Percentiles rank a stretch among this genome's conserved stretches.
phyloP scores from a whole-genome alignment of 2,797 vertebrate genomes.

The Poeciliopsis infans region DNA sequence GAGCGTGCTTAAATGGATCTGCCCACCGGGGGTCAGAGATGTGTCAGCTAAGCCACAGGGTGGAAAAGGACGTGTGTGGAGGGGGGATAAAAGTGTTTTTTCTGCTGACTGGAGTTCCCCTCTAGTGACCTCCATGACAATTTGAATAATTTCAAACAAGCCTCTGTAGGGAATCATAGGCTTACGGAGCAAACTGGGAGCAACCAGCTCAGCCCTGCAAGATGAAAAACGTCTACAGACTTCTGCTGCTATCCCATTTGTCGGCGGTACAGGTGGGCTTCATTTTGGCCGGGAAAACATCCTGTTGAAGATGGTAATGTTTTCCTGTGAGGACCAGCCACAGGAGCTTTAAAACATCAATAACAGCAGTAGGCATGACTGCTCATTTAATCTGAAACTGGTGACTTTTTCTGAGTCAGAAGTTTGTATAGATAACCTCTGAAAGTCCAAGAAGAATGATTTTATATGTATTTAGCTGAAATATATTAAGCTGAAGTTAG shows the following conservation, averaged over 20 bases:
- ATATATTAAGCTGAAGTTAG: background rate
- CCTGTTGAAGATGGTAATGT: conserved; percentile 10
- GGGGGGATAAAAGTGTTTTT: conserved; percentile 27
- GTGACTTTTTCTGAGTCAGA: conserved; percentile 8
- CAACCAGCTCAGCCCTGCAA: conserved; percentile 10
- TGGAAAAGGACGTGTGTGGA: background rate
- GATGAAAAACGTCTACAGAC: conserved; percentile 11
- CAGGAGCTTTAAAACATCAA: conserved; percentile 16
- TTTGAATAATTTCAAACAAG: conserved; percentile 65
- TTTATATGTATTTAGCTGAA: background rate
- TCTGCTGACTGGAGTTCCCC: conserved; percentile 64
- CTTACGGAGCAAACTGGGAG: conserved; percentile 46
- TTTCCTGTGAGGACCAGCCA: background rate
- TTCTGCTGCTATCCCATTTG: conserved; percentile 24
- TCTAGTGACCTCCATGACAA: conserved; percentile 56
- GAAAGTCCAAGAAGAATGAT: background rate
- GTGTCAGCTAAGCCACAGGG: conserved; percentile 54
- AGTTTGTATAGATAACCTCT: background rate
- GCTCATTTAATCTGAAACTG: background rate
- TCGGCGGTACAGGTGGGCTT: conserved; percentile 28
- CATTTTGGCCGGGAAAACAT: conserved; percentile 19
- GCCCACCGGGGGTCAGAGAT: conserved; percentile 55
- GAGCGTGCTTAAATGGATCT: conserved; percentile 57
- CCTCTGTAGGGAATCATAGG: conserved; percentile 47
- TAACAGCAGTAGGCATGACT: background rate